Evolutionary conservation across 2,888 invertebrate genomes (phyloP), one percentile per base, ranked within the genome.

Genomic region (Meiosimyza platycephala): DNA sequence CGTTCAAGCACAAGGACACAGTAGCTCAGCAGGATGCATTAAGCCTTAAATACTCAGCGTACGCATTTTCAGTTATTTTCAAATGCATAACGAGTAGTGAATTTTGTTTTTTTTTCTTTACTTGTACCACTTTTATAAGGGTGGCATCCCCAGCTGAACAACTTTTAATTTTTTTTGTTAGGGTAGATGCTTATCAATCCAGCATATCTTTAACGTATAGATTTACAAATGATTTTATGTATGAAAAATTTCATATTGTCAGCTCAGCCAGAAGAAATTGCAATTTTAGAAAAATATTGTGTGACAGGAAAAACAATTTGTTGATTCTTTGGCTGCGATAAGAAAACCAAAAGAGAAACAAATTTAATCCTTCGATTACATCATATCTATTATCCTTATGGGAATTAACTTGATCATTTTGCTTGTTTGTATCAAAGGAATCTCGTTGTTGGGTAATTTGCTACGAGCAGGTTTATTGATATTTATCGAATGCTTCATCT

Each of bases 111-210:
- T 40, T 40, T 2, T 9, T 6, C 40, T 40, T 9, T 40, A 40
- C 6, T 9, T 40, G 40, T 40, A 40, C 40, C 40, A 5, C n/a
- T 15, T 54, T 15, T 13, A 57, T 54, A 16, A 70, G 70, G 70
- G 70, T 63, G 70, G 33, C 59, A 54, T 40, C 13, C 64, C 15
- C 22, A 28, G 40, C 47, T 47, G 33, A 63, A 22, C n/a, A 67
- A 54, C 2, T 16, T 16, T 16, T 51, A 1, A 2, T 28, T 60
- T 28, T 28, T 28, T 59, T 13, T 11, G 6, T 15, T 54, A 52
- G 81, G 84, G 84, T 81, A 81, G 81, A 75, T 83, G 78, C 76
- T 76, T 81, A 83, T 82, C 81, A 69, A 13, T 13, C n/a, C 60
- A 54, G 54, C 54, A n/a, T 63, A 63, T 70, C 63, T 52, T 70